These are phyloP conservation scores for Leucoma salicis DNA, from an alignment of 2,888 invertebrate species.

Conservation along the genomic window DNA sequence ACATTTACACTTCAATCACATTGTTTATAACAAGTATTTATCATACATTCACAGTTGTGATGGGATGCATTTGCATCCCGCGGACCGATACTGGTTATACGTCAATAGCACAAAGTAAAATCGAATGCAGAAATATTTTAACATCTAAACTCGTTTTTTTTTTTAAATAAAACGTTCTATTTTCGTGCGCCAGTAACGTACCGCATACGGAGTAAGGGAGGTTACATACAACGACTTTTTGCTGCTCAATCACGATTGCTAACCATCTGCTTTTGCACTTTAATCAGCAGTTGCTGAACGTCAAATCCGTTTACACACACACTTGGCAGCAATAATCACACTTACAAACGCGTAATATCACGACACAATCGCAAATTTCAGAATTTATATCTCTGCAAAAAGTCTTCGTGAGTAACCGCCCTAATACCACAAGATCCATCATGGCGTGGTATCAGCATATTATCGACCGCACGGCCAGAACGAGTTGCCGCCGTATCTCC, in stretches of 20 bases:
- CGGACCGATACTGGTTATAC: not conserved
- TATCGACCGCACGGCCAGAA: conserved; percentile 78
- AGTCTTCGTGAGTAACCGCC: not conserved
- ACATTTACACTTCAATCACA: conserved; percentile 3
- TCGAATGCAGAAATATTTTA: conserved; percentile 1
- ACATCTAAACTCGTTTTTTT: conserved; percentile 2
- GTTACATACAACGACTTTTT: not conserved
- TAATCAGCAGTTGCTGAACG: too few relatives aligned
- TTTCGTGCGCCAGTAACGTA: conserved; percentile 1
- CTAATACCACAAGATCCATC: not conserved
- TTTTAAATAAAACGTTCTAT: not conserved
- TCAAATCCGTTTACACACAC: too few relatives aligned
- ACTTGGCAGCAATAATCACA: too few relatives aligned
- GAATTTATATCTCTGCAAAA: not conserved
- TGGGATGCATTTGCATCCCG: not conserved
- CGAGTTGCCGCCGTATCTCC: conserved; percentile 64
- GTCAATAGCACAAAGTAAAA: not conserved
- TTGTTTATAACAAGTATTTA: conserved; percentile 3
- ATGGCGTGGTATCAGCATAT: not conserved
- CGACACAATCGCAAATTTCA: too few relatives aligned
- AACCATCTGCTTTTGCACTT: not conserved
- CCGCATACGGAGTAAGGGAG: not conserved
- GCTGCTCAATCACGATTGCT: not conserved
- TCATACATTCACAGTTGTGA: not conserved
- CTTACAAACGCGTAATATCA: too few relatives aligned